A percentile compares a stretch with the other conserved stretches of the same genome.
Evolutionary conservation across 2,113 vertebrate genomes (phyloP).

Genomic region (Progne subis): DNA sequence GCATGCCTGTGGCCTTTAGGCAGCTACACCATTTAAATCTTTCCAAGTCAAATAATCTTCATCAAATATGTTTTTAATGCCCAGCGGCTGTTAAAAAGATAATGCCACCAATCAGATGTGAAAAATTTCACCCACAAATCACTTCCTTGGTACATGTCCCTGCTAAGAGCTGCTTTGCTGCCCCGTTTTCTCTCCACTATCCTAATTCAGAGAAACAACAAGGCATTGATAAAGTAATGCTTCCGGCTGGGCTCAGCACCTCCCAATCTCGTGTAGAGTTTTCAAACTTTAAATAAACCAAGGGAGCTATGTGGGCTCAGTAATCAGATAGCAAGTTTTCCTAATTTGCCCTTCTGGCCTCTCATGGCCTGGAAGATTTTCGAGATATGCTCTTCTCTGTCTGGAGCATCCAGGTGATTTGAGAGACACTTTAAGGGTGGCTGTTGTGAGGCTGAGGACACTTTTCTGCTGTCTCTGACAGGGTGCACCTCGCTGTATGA

Average conservation of each 20-base stretch:
- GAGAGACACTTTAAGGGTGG: background rate
- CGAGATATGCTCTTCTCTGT: background rate
- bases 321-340: background rate
- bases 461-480: background rate
- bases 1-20: background rate
- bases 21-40: background rate
- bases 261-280: background rate
- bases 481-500: background rate
- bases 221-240: background rate
- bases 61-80: background rate
- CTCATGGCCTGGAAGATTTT: background rate
- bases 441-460: background rate
- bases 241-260: background rate
- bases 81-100: background rate
- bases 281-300: background rate
- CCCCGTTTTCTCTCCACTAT: background rate
- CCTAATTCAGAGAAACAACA: background rate
- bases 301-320: background rate
- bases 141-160: background rate
- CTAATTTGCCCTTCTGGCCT: background rate
- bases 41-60: conserved; percentile 17
- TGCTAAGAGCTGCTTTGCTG: conserved; percentile 5
- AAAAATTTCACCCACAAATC: background rate
- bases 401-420: background rate
- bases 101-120: background rate